A percentile compares a stretch with the other conserved stretches of the same genome.
These are phyloP conservation scores for Gymnocephalus cernua DNA, from an alignment of 2,113 vertebrate species.

Conservation along the genomic window DNA sequence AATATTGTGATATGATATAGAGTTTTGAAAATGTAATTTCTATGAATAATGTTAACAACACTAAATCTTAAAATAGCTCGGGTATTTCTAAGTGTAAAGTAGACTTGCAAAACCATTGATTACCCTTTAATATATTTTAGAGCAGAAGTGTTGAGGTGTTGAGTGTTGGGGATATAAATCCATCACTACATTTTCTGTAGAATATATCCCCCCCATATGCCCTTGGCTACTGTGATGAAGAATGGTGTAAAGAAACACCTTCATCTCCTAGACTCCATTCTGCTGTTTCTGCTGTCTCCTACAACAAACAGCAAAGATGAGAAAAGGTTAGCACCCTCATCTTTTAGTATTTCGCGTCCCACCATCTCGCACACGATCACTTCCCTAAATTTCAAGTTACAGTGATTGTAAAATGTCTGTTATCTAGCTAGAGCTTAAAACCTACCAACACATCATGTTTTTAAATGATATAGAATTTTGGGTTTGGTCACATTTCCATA, in stretches of 20 bases:
- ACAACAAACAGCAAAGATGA: constrained; percentile 24
- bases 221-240: constrained; percentile 25
- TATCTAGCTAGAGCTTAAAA: constrained; percentile 18
- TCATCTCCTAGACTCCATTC: constrained; percentile 17
- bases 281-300: constrained; percentile 19
- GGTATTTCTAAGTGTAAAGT: not conserved
- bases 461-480: not conserved
- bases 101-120: not conserved
- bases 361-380: not conserved
- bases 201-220: constrained; percentile 14
- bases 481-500: constrained; percentile 8
- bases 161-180: constrained; percentile 1
- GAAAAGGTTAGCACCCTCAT: constrained; percentile 39
- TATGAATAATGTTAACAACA: not conserved
- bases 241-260: constrained; percentile 16
- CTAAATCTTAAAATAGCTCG: not conserved
- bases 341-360: constrained; percentile 28
- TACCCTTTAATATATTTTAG: not conserved
- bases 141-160: not conserved
- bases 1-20: not conserved
- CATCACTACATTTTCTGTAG: not conserved
- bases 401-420: not conserved
- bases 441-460: not conserved
- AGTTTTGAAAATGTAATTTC: not conserved
- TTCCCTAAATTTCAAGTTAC: not conserved